Evolutionary conservation across 2,113 vertebrate species (phyloP), one percentile per base, ranked within the genome.

Genomic region (Scolopax mira): DNA sequence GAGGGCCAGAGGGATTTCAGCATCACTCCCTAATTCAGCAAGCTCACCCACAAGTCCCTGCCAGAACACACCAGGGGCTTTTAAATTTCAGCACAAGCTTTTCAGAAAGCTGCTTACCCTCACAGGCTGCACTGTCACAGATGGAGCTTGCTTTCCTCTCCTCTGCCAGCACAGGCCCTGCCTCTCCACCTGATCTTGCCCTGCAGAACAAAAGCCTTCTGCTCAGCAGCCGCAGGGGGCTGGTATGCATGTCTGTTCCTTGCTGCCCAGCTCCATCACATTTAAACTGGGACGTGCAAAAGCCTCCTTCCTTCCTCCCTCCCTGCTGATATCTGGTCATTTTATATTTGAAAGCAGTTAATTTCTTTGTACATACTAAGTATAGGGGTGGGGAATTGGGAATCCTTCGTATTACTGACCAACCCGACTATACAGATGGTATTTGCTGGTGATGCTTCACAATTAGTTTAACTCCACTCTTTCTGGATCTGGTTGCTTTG

Each of bases 141-240:
- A 85, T 79, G 78, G 89, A 89, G 88, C 84, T 87, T 18, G 3
- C 35, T 90, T 83, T 74, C 61, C 19, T 66, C 44, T 22, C 41
- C 52, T 46, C 49, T 90, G 85, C 85, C 87, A 89, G 87, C 85
- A 21, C 10, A 33, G 62, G 62, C 64, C 28, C 60, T 94, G 82
- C 75, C 85, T 94, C 83, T 71, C 67, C 96, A 95, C 92, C 92
- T 95, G 75, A 94, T 91, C 60, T 41, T 79, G 72, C 54, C 51
- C 85, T 58, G 64, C 62, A 73, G 88, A 94, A 95, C 83, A 92
- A 94, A 95, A 93, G 86, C 79, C 55, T 58, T 54, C 92, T 64
- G 88, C 90, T 89, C 73, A 41, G 61, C 65, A 81, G 83, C 77
- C 11, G 1, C 8, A 0, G 81, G 89, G 81, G 27, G 79, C 62